phyloP scores from a whole-genome alignment of 92 coral and sea anemone species.

The Palythoa caribaeorum region DNA sequence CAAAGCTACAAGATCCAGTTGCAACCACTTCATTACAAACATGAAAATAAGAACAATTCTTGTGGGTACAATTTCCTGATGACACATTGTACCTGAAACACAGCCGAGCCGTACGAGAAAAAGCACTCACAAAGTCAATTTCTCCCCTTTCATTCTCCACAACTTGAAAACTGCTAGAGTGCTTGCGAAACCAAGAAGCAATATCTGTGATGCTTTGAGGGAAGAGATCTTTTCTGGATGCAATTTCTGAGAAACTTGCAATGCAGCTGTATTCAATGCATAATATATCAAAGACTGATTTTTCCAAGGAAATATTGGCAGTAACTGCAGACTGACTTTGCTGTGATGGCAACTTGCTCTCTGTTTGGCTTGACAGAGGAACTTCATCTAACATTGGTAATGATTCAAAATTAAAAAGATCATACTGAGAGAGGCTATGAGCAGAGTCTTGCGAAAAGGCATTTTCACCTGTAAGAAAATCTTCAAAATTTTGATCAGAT shows the following conservation, averaged over 20 bases:
- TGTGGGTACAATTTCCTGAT: slow-evolving; percentile 37
- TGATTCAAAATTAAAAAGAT: slow-evolving; percentile 2
- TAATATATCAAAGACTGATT: slow-evolving; percentile 59
- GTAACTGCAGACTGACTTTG: neutral
- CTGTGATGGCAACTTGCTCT: neutral
- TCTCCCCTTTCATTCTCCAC: slow-evolving; percentile 53
- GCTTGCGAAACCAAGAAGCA: slow-evolving; percentile 50
- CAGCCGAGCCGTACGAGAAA: slow-evolving; percentile 52
- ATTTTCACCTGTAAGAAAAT: neutral
- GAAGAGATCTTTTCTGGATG: slow-evolving; percentile 53
- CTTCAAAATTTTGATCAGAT: neutral
- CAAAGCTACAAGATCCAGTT: slow-evolving; percentile 64
- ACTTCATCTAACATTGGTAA: neutral
- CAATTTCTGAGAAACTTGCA: slow-evolving; percentile 47
- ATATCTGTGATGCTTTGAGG: slow-evolving; percentile 52
- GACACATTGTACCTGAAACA: slow-evolving; percentile 53
- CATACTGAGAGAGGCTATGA: slow-evolving; percentile 24
- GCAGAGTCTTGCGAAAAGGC: slow-evolving; percentile 14
- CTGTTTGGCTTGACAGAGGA: neutral
- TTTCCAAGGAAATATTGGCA: slow-evolving; percentile 21
- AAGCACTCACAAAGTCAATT: slow-evolving; percentile 35
- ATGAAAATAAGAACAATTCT: slow-evolving; percentile 72
- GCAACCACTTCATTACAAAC: slow-evolving; percentile 70
- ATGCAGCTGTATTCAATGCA: slow-evolving; percentile 54
- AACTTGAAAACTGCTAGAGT: slow-evolving; percentile 49